These are phyloP conservation scores for Seira ritae DNA, from an alignment of 2,888 invertebrate species.

Conservation along the genomic window DNA sequence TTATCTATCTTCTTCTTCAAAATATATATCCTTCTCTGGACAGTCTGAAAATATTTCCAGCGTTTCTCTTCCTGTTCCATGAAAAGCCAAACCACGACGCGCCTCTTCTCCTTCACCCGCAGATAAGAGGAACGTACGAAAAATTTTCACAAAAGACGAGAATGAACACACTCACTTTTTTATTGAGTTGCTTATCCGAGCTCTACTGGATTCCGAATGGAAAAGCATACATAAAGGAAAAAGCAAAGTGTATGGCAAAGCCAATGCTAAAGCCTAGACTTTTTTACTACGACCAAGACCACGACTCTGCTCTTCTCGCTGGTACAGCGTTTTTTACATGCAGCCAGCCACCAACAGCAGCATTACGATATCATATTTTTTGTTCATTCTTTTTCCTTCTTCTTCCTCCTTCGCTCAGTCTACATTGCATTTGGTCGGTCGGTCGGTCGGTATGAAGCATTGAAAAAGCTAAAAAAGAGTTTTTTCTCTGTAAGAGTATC, in stretches of 20 bases:
- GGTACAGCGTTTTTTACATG: constrained; percentile 19
- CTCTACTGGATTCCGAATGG: constrained; percentile 57
- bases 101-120: constrained; percentile 19
- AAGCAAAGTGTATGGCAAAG: constrained; percentile 35
- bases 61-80: too few relatives aligned
- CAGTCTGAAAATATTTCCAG: too few relatives aligned
- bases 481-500: constrained; percentile 25
- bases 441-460: constrained; percentile 13
- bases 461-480: constrained; percentile 17
- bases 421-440: constrained; percentile 4
- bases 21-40: too few relatives aligned
- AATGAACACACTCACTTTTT: constrained; percentile 25
- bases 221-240: constrained; percentile 52
- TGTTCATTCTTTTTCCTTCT: constrained; percentile 38
- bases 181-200: constrained; percentile 55
- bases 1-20: too few relatives aligned
- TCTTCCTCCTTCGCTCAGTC: constrained; percentile 31
- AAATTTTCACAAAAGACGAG: constrained; percentile 6
- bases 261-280: constrained; percentile 5
- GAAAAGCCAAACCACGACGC: constrained; percentile 23
- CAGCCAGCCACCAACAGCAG: constrained; percentile 1
- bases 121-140: constrained; percentile 36
- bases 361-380: constrained; percentile 1
- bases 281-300: constrained; percentile 9
- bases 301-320: too few relatives aligned